These are phyloP conservation scores for Dryoscopus gambensis DNA, from an alignment of 2,113 vertebrate species.

Conservation along the genomic window DNA sequence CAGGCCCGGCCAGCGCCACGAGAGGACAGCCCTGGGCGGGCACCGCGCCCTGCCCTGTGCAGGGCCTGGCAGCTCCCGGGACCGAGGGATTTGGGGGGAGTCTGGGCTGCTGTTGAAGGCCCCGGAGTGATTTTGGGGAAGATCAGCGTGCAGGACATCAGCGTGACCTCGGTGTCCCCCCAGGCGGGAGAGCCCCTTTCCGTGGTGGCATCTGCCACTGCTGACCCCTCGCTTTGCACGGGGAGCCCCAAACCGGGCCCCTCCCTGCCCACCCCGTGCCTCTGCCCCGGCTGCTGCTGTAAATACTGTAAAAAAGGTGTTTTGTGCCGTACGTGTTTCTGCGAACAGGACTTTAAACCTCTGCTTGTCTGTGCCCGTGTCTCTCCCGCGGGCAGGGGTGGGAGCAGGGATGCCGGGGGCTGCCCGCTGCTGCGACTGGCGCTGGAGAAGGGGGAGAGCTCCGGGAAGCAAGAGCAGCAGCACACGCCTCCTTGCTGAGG, in stretches of 20 bases:
- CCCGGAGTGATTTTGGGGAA: not conserved
- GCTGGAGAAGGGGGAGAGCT: not conserved
- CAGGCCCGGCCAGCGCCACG: not conserved
- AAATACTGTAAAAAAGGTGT: not conserved
- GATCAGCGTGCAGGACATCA: not conserved
- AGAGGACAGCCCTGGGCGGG: not conserved
- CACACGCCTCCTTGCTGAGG: not conserved
- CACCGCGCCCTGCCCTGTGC: accelerated
- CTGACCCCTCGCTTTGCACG: not conserved
- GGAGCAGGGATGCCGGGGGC: not conserved
- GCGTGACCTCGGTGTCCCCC: not conserved
- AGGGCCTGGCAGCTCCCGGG: not conserved
- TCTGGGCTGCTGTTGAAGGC: not conserved
- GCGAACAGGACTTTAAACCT: not conserved
- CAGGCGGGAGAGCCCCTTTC: not conserved
- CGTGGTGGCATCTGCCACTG: not conserved
- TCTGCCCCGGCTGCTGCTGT: not conserved
- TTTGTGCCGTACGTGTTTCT: not conserved
- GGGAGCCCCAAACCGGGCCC: not conserved
- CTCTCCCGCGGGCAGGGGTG: not conserved
- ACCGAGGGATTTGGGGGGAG: accelerated
- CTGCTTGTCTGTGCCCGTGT: not conserved
- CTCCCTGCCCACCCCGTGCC: not conserved
- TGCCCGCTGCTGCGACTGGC: not conserved
- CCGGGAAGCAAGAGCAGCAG: not conserved